Evolutionary conservation across 2,797 vertebrate species (phyloP), one percentile per base, ranked within the genome.

Genomic region (Trematomus bernacchii): DNA sequence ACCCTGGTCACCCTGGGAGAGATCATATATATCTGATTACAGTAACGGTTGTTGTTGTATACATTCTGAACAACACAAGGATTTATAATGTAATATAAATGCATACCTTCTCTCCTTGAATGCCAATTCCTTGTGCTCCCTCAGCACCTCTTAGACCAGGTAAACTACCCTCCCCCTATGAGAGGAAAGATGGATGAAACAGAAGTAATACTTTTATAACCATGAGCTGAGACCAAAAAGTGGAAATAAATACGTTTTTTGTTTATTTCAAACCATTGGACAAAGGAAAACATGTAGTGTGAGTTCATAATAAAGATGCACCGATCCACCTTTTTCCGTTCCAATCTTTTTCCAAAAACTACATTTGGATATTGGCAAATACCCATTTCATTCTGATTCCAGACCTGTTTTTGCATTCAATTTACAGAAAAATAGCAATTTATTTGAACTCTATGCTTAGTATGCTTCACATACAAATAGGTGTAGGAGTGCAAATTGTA

Each of bases 1-100:
- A 71, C 97, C 97, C 89, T 97, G 96, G 91, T 98, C 97, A 48
- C 97, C 97, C 97, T 98, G 75, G n/a, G 46, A 71, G 7, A 37
- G 55, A 79, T 18, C 48, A 62, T 53, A 79, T 6, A 73, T 65
- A 73, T 77, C 8, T 16, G 27, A 73, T 64, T 40, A 37, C 6
- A 9, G 33, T 37, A 19, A 54, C 0, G 59, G 68, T 55, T 76
- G 15, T 57, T 64, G 10, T 52, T 5, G 46, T 30, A 37, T 62
- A n/a, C 58, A 64, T 27, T 50, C 11, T 68, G 13, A 58, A 54
- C 3, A 12, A 47, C 3, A 70, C 16, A 67, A 54, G 16, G 3
- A 50, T 30, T 48, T 27, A 11, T 12, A 46, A 44, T 54, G 14
- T 19, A 42, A 78, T 27, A 27, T 27, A 27, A 27, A 27, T 68